Conservation (phyloP, 2,888 invertebrate species). For the Lepidocyrtinus sp. region DNA sequence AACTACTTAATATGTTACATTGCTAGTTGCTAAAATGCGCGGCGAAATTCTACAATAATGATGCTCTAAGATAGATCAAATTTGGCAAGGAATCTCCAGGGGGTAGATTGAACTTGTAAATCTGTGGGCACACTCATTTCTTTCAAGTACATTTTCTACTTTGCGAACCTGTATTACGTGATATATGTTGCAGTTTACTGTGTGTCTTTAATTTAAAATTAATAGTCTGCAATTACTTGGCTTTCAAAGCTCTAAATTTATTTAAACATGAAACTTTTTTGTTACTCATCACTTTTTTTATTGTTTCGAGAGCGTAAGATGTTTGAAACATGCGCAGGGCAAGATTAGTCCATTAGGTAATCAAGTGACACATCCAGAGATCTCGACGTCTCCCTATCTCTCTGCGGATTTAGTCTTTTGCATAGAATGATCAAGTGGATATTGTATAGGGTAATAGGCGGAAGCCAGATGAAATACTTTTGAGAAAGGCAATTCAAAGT, state of each 20-base stretch:
- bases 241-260: not conserved
- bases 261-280: too few relatives aligned
- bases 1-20: too few relatives aligned
- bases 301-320: too few relatives aligned
- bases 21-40: too few relatives aligned
- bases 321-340: not conserved
- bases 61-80: slow-evolving; percentile 18
- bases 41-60: not conserved
- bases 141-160: too few relatives aligned
- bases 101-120: slow-evolving; percentile 49
- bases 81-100: slow-evolving; percentile 43
- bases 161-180: too few relatives aligned
- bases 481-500: not conserved
- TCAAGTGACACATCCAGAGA: slow-evolving; percentile 35
- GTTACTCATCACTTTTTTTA: too few relatives aligned
- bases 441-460: too few relatives aligned
- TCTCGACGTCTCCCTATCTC: slow-evolving; percentile 19
- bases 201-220: too few relatives aligned
- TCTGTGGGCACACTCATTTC: too few relatives aligned
- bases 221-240: not conserved
- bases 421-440: slow-evolving; percentile 17
- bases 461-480: not conserved
- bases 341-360: slow-evolving; percentile 27
- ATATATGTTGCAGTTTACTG: too few relatives aligned
- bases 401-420: slow-evolving; percentile 17